phyloP scores from a whole-genome alignment of 2,888 invertebrate genomes.

The Leistus spinibarbis region DNA sequence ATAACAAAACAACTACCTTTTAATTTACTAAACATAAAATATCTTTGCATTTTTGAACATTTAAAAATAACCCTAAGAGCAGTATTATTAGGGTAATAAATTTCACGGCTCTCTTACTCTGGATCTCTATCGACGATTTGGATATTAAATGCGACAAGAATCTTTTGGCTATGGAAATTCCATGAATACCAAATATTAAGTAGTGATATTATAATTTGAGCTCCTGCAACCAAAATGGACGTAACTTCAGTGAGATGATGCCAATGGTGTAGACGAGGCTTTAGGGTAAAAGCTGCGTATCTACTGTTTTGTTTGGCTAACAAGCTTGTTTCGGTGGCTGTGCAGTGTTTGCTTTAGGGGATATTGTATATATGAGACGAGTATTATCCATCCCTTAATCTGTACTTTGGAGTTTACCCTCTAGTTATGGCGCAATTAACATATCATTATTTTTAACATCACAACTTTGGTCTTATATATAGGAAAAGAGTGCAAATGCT shows the following conservation, averaged over 20 bases:
- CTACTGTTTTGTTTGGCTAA: constrained; percentile 14
- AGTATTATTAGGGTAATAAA: no score
- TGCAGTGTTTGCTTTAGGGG: neutral
- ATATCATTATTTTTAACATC: constrained; percentile 48
- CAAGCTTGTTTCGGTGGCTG: constrained; percentile 24
- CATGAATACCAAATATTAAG: no score
- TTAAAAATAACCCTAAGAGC: no score
- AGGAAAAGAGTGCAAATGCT: neutral
- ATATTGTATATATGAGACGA: constrained; percentile 13
- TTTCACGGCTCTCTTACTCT: no score
- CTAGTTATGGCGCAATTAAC: constrained; percentile 54
- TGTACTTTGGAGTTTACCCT: constrained; percentile 49
- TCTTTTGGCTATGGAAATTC: no score
- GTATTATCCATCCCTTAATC: constrained; percentile 23
- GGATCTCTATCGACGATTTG: no score
- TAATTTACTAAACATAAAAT: no score
- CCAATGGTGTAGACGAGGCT: constrained; percentile 10
- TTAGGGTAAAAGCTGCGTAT: neutral
- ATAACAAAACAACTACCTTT: no score
- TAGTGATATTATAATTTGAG: no score
- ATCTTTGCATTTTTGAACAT: no score
- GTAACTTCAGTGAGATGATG: neutral
- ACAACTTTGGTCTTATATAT: neutral
- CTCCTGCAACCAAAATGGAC: no score
- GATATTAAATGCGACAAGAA: no score